phyloP scores from a whole-genome alignment of 2,113 vertebrate genomes.

The Numenius arquata region DNA sequence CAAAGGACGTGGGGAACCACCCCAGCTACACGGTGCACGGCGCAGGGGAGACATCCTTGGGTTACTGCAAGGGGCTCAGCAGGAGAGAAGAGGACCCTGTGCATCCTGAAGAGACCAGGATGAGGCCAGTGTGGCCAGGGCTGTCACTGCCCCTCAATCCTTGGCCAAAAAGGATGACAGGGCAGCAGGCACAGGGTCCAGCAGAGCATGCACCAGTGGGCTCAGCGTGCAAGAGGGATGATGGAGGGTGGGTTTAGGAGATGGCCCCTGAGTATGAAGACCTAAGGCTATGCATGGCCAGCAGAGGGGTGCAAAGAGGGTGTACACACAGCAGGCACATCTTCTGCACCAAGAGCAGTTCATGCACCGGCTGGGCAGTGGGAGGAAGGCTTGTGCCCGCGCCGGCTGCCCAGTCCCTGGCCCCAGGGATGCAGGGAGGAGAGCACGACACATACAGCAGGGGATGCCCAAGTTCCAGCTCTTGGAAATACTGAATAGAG shows the following conservation, averaged over 20 bases:
- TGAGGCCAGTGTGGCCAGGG: neutral
- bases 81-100: neutral
- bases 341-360: neutral
- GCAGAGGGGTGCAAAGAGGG: neutral
- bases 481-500: conserved; percentile 78
- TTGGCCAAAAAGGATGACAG: neutral
- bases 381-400: neutral
- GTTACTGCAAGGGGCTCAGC: neutral
- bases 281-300: neutral
- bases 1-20: neutral
- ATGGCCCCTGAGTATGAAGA: neutral
- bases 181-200: fast-evolving
- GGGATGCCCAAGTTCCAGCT: conserved; percentile 70
- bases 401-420: neutral
- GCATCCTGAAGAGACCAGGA: neutral
- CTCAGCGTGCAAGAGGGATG: neutral
- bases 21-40: fast-evolving
- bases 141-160: neutral
- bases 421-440: neutral
- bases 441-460: conserved; percentile 13
- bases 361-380: fast-evolving
- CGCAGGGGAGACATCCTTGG: fast-evolving
- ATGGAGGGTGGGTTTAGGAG: neutral
- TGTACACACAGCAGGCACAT: neutral
- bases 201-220: fast-evolving